Base-by-base conservation (phyloP, 1,140 invertebrate species). In the Dendrolimus punctatus region DNA sequence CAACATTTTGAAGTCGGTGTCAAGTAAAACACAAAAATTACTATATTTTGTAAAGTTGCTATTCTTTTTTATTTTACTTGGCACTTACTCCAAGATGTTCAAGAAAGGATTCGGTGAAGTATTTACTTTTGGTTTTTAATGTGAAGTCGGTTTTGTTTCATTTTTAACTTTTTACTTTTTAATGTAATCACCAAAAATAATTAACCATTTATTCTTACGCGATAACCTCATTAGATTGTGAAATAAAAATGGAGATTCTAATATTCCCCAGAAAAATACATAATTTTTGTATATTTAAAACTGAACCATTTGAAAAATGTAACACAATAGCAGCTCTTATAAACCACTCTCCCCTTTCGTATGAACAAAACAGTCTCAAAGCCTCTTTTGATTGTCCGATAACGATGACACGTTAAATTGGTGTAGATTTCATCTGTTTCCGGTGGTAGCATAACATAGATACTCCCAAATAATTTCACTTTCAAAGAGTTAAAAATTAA, bases 391-490 rank as follows among this genome's bases (percentile, higher is more conserved):
- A 63, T 60, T 47, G 37, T 57, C 37, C 48, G 57, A 72, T 66
- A 59, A 49, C 61, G 62, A 63, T 68, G 66, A 68, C 68, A 62
- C 52, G 66, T 66, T 65, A 65, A 64, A 23, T 23, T 23, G 23
- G 23, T 23, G 23, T 23, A 23, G 23, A 23, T 23, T 23, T 23
- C 23, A 23, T 23, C 55, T 53, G 38, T 39, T 43, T 49, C 42
- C 46, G 47, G 56, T 42, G 43, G 10, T 53, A 50, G 6, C 51
- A 46, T 62, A 70, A 53, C 43, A 39, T 70, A 52, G 64, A 67
- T 57, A 61, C 23, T 44, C 7, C 44, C 8, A 4, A 40, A 57
- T 39, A 46, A 10, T 48, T 8, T 42, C 41, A 43, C 4, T 10
- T n/a, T 51, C 47, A 6, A 43, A 42, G 5, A 48, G n/a, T 5